A percentile compares a stretch with the other conserved stretches of the same genome.
Evolutionary conservation across 2,113 vertebrate genomes (phyloP).

Genomic region (Heterotis niloticus): DNA sequence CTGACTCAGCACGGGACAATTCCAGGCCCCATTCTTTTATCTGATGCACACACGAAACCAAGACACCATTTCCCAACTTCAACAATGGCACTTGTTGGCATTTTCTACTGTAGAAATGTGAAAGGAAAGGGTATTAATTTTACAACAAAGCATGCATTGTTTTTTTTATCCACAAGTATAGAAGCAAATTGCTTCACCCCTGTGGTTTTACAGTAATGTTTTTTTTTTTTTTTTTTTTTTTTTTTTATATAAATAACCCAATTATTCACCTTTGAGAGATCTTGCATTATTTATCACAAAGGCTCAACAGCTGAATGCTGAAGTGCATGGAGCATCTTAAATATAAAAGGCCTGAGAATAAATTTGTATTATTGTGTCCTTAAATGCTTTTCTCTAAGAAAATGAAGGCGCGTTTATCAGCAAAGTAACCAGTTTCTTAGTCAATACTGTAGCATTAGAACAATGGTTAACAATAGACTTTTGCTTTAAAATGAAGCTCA

Average conservation of each 20-base stretch:
- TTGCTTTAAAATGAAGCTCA: neutral
- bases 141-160: conserved; percentile 39
- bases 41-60: conserved; percentile 47
- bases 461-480: neutral
- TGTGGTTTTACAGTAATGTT: conserved; percentile 20
- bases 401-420: neutral
- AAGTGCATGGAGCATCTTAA: neutral
- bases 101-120: conserved; percentile 35
- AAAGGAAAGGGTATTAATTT: conserved; percentile 38
- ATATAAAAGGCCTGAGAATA: neutral
- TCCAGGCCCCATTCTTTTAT: conserved; percentile 51
- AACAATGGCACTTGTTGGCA: conserved; percentile 39
- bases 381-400: neutral
- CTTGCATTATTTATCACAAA: conserved; percentile 6
- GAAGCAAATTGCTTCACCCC: conserved; percentile 34
- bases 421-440: neutral
- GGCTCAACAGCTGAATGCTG: neutral
- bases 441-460: neutral
- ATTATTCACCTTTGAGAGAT: conserved; percentile 10
- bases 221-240: conserved; percentile 16
- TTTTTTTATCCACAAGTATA: conserved; percentile 27
- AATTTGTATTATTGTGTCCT: neutral
- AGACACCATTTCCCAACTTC: conserved; percentile 44
- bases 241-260: too few relatives aligned
- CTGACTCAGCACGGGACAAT: conserved; percentile 52